Conservation (phyloP, 2,113 vertebrate species). For the Hippocampus abdominalis region DNA sequence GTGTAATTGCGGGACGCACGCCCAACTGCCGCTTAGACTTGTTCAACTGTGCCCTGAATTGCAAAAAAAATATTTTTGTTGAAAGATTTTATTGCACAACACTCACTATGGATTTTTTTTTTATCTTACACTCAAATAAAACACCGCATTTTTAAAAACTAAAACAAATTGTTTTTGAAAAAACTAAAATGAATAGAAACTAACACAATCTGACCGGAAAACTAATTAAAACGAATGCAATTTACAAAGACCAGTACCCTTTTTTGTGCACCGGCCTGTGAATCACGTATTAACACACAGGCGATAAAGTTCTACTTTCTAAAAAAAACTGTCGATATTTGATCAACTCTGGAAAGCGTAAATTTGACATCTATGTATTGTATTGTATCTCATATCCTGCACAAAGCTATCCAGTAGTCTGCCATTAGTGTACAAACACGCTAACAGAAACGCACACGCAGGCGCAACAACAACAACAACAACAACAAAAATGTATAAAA, state of each 20-base stretch:
- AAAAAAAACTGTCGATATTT: slow-evolving; percentile 1
- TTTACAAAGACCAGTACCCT: not conserved
- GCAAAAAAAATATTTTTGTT: too few species aligned
- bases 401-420: not conserved
- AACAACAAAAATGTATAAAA: not conserved
- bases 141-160: too few species aligned
- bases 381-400: not conserved
- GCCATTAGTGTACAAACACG: slow-evolving; percentile 10
- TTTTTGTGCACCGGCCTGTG: not conserved
- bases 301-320: slow-evolving; percentile 45
- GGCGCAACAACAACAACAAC: not conserved
- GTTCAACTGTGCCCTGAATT: too few species aligned
- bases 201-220: too few species aligned
- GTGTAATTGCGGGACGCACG: too few species aligned
- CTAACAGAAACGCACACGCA: not conserved
- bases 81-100: too few species aligned
- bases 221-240: too few species aligned
- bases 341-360: not conserved
- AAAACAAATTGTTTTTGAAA: too few species aligned
- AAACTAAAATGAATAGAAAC: too few species aligned
- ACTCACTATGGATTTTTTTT: too few species aligned
- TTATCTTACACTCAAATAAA: too few species aligned
- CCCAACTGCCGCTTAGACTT: too few species aligned
- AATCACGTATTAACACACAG: slow-evolving; percentile 17
- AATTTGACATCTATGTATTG: slow-evolving; percentile 1